phyloP scores from a whole-genome alignment of 2,113 vertebrate species.

The Glaucidium brasilianum region DNA sequence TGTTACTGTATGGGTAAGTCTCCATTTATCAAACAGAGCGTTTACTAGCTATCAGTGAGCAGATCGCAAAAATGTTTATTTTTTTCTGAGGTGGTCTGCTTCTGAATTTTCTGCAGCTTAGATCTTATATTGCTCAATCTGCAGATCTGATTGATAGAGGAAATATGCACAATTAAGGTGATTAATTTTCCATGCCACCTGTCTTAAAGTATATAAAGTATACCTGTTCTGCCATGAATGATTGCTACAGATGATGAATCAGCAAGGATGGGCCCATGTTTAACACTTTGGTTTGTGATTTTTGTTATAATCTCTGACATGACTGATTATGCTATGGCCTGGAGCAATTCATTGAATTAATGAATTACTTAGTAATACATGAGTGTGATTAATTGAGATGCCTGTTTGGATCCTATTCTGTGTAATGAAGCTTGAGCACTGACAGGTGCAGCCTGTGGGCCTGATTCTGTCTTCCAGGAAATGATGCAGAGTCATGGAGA shows the following conservation, averaged over 20 bases:
- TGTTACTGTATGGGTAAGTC: neutral
- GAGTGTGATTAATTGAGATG: slow-evolving; percentile 70
- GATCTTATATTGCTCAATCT: slow-evolving; percentile 7
- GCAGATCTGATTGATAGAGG: slow-evolving; percentile 46
- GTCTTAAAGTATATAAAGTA: slow-evolving; percentile 45
- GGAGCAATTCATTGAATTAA: slow-evolving; percentile 70
- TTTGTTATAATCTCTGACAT: slow-evolving; percentile 64
- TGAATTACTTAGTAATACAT: slow-evolving; percentile 72
- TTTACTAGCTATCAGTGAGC: neutral
- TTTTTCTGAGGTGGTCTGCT: slow-evolving; percentile 12
- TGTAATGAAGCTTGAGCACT: slow-evolving; percentile 56
- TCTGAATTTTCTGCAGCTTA: slow-evolving; percentile 42
- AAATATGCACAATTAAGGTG: slow-evolving; percentile 62
- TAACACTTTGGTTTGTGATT: slow-evolving; percentile 67
- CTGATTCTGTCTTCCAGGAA: slow-evolving; percentile 1
- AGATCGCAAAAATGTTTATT: neutral
- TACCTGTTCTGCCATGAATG: slow-evolving; percentile 53
- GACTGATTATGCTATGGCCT: slow-evolving; percentile 62
- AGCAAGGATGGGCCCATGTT: slow-evolving; percentile 59
- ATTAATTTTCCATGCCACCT: slow-evolving; percentile 58
- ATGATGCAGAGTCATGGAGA: neutral
- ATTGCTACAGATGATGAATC: slow-evolving; percentile 66
- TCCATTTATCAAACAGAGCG: neutral
- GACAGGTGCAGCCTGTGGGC: slow-evolving; percentile 43
- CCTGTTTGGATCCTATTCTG: slow-evolving; percentile 59